Evolutionary conservation across 2,113 vertebrate genomes (phyloP).

Genomic region (Python bivittatus): DNA sequence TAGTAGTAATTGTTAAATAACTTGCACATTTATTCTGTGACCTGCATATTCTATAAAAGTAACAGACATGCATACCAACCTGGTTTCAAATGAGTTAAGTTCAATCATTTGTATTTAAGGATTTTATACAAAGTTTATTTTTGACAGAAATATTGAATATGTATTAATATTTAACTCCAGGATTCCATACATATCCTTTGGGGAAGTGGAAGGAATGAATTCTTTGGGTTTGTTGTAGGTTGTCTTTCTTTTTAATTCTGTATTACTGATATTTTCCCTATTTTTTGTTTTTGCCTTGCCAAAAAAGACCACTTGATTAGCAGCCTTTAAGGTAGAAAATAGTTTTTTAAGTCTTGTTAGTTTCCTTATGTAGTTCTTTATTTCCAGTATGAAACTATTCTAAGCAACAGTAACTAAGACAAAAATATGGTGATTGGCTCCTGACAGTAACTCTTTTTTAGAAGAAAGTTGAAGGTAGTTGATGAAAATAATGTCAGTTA

Average conservation of each 20-base stretch:
- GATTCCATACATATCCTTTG: neutral
- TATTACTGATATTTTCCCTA: neutral
- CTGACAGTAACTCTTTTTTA: too few species aligned
- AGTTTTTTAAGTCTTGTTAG: conserved; percentile 49
- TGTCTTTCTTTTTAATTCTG: conserved; percentile 19
- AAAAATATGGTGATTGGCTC: too few species aligned
- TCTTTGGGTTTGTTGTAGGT: neutral
- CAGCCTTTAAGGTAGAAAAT: conserved; percentile 38
- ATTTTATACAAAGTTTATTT: neutral
- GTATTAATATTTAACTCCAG: neutral
- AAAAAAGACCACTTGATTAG: neutral
- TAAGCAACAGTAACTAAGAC: too few species aligned
- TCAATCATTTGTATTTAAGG: neutral
- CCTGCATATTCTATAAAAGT: conserved; percentile 26
- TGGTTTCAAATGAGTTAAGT: neutral
- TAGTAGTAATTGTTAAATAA: neutral
- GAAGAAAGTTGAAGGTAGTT: too few species aligned
- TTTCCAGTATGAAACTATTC: conserved; percentile 48
- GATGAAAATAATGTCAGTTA: neutral
- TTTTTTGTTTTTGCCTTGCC: neutral
- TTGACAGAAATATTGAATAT: neutral
- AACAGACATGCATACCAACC: neutral
- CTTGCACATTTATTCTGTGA: neutral
- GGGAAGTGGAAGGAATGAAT: neutral
- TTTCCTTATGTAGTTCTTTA: conserved; percentile 43